Evolutionary conservation across 2,797 vertebrate species (phyloP), one percentile per base, ranked within the genome.

Genomic region (Spea hammondii): DNA sequence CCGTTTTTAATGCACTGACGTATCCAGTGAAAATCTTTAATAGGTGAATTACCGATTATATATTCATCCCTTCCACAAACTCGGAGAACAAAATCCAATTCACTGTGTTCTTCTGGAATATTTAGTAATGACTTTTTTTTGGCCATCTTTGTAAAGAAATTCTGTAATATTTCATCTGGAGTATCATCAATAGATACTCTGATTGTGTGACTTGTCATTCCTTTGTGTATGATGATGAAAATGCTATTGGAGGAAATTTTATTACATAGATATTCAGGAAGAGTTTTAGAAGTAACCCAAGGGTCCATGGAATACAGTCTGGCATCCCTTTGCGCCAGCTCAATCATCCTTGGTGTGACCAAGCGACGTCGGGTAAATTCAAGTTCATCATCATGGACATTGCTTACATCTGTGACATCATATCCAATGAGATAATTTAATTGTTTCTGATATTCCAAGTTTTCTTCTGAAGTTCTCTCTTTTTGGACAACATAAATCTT

Each of bases 31-130:
- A 99, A 99, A 86, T 95, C 91, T 88, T 92, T 95, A 76, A 99
- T 90, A 5, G 96, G 92, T 7, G 91, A 92, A 50, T 97, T 94
- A 8, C 96, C 96, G 8, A 92, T 95, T 74, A 99, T 89, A 83
- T 94, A 99, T 82, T 99, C 98, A 73, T 98, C 97, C 81, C 98
- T 92, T 85, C 98, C 98, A 82, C 97, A 98, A 80, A 99, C 94
- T 4, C 97, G 92, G 14, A 99, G 89, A 79, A 98, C 95, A 83
- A 94, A 99, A 87, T 98, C 95, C 0, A 88, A 72, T 78, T 97
- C 97, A 0, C 88, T 92, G 12, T 92, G 85, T 80, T 93, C 88
- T 66, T 98, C 96, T 0, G 95, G 91, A 76, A 99, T 95, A 8
- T 94, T 94, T 85, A 99, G 89, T 80, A 99, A 84, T 50, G 91